phyloP scores from a whole-genome alignment of 2,888 invertebrate species.

The Girardia tigrina region DNA sequence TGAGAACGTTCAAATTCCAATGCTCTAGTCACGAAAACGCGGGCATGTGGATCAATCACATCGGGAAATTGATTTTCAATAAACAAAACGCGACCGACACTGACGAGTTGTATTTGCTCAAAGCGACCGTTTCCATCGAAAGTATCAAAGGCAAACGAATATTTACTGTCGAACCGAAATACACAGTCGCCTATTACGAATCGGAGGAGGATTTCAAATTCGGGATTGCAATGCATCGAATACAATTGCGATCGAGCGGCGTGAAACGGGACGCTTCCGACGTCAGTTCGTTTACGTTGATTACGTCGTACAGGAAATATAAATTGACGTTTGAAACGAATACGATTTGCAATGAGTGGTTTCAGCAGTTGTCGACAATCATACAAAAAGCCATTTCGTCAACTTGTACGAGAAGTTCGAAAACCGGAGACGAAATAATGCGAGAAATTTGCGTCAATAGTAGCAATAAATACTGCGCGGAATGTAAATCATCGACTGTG shows the following conservation, averaged over 20 bases:
- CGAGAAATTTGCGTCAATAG: neutral
- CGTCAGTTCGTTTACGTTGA: neutral
- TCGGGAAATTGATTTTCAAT: neutral
- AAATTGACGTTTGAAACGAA: neutral
- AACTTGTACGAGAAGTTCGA: neutral
- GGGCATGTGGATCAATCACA: neutral
- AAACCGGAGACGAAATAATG: neutral
- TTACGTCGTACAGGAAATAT: slow-evolving; percentile 8
- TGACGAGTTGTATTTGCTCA: neutral
- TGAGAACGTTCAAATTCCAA: neutral
- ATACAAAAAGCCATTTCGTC: neutral
- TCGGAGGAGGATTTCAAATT: neutral
- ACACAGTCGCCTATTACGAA: neutral
- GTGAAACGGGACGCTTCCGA: neutral
- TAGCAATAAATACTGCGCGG: neutral
- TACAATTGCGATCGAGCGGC: neutral
- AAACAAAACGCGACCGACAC: neutral
- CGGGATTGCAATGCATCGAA: neutral
- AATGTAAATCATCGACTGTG: neutral
- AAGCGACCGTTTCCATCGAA: neutral
- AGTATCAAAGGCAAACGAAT: neutral
- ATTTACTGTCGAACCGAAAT: neutral
- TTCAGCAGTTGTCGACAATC: neutral
- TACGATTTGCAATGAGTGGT: neutral
- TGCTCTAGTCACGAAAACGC: slow-evolving; percentile 3